Percentiles rank a stretch among this genome's conserved stretches.
phyloP scores from a whole-genome alignment of 2,888 invertebrate genomes.

The Melanargia galathea region DNA sequence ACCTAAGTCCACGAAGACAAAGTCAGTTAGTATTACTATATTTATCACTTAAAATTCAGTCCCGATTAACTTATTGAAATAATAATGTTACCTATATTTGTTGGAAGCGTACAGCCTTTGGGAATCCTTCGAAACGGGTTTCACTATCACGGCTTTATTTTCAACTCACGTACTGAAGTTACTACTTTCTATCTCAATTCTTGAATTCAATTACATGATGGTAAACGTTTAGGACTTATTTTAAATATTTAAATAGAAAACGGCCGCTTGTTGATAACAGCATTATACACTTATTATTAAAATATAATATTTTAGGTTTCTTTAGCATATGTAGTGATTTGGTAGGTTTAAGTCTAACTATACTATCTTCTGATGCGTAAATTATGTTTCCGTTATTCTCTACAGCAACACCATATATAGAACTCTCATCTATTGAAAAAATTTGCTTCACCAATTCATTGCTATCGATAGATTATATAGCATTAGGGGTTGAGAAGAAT shows the following conservation, averaged over 20 bases:
- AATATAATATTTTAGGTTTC: too few relatives aligned
- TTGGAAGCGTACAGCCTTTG: neutral
- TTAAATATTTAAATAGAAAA: conserved; percentile 29
- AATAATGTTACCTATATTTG: conserved; percentile 20
- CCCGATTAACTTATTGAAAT: neutral
- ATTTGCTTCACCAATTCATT: conserved; percentile 17
- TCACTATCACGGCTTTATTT: conserved; percentile 57
- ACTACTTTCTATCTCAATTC: conserved; percentile 75
- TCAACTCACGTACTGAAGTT: conserved; percentile 71
- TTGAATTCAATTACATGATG: conserved; percentile 69
- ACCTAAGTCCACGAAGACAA: too few relatives aligned
- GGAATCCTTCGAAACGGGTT: conserved; percentile 59
- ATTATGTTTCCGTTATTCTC: conserved; percentile 31
- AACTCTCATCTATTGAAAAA: conserved; percentile 25
- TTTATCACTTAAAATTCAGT: neutral
- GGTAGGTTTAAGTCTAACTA: conserved; percentile 42
- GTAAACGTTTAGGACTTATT: conserved; percentile 37
- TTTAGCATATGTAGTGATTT: conserved; percentile 24
- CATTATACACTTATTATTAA: neutral
- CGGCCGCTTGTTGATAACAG: neutral
- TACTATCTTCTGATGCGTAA: conserved; percentile 10
- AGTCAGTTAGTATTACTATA: too few relatives aligned
- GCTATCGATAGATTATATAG: conserved; percentile 43
- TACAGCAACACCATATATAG: conserved; percentile 26
- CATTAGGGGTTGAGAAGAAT: conserved; percentile 46